Base-by-base conservation (phyloP, 2,797 vertebrate genomes). In the Ispidina lecontei region DNA sequence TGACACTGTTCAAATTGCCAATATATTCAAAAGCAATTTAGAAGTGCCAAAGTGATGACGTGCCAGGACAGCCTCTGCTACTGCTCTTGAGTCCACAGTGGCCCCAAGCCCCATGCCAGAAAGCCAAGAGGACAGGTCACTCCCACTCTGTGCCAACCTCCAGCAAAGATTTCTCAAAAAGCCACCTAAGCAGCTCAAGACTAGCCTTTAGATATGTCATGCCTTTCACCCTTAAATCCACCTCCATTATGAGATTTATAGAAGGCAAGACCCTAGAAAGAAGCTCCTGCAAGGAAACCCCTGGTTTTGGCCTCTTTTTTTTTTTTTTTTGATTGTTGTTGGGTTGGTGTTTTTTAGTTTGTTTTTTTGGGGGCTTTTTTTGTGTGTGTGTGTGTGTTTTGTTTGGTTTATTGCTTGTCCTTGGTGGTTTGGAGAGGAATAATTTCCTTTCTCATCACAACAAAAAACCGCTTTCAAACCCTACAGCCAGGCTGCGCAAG, bases 21-120 rank as follows among this genome's bases (percentile, higher is more conserved):
- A 54, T 91, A 92, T 62, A 84, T 94, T 90, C 73, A 90, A 37
- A 90, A 68, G 33, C 19, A 60, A 29, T 59, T 70, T 63, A 84
- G 39, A 73, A 72, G 64, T 82, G 80, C 88, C 84, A 79, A 82
- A 93, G 63, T 1, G 21, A 63, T 76, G 83, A 79, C 1, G 3
- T 26, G 68, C 79, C 86, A 87, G 54, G 37, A 54, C 49, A 77
- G 51, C 14, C 75, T 63, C 77, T 78, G 83, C 64, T 67, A 17
- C 47, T 78, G n/a, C 60, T 83, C 80, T n/a, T 33, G 33, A 71
- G 19, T 8, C 39, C 62, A 47, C 29, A 37, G 44, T 47, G 54
- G 33, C 71, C 90, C 37, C 46, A 7, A 28, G 29, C 77, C 23
- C 29, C 35, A 22, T 14, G 18, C 74, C 77, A 28, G 46, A 62